Evolutionary conservation across 2,888 invertebrate species (phyloP).

Genomic region (Agrochola macilenta): DNA sequence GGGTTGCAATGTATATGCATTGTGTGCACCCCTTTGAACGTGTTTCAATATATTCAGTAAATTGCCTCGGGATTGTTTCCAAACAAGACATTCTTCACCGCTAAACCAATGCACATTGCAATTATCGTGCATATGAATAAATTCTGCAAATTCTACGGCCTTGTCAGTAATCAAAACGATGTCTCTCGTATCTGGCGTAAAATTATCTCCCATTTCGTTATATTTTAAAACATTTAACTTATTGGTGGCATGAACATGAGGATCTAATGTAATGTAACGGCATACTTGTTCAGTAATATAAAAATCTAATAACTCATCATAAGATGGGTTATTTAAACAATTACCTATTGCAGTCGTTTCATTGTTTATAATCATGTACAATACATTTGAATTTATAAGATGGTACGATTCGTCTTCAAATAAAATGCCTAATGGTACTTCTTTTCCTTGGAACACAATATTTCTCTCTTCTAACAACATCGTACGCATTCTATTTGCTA

Average conservation of each 20-base stretch:
- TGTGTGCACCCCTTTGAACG: conserved; percentile 15
- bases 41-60: conserved; percentile 34
- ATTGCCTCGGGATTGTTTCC: conserved; percentile 41
- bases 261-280: conserved; percentile 43
- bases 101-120: conserved; percentile 54
- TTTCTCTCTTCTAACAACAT: conserved; percentile 34
- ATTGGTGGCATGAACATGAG: not conserved
- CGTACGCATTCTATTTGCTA: conserved; percentile 3
- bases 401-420: conserved; percentile 17
- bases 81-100: conserved; percentile 6
- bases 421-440: conserved; percentile 11
- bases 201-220: conserved; percentile 3
- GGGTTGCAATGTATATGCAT: not conserved
- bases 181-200: conserved; percentile 18
- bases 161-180: conserved; percentile 44
- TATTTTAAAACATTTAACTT: conserved; percentile 19
- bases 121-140: conserved; percentile 1
- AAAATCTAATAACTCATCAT: conserved; percentile 24
- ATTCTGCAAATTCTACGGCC: conserved; percentile 21
- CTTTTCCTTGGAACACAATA: conserved; percentile 47
- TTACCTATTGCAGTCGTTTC: conserved; percentile 40
- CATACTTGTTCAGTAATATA: conserved; percentile 43
- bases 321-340: conserved; percentile 25
- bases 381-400: conserved; percentile 35
- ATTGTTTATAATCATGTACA: conserved; percentile 41